These are phyloP conservation scores for Oncorhynchus kisutch DNA, from an alignment of 2,113 vertebrate genomes.

Conservation along the genomic window DNA sequence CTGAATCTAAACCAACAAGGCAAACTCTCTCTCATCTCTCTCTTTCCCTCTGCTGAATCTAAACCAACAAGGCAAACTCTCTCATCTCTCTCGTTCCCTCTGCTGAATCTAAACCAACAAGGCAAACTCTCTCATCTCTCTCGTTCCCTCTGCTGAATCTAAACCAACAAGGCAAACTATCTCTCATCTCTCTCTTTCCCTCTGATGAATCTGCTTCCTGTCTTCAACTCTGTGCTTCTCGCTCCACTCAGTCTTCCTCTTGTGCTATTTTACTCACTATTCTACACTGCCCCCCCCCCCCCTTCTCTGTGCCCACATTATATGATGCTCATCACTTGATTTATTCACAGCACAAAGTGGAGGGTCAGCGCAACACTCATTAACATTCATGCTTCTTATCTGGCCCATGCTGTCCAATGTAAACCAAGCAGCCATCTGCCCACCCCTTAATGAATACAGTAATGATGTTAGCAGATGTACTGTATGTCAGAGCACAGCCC, in stretches of 20 bases:
- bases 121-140: too few species aligned
- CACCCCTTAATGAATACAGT: background rate
- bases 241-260: background rate
- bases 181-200: background rate
- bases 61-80: too few species aligned
- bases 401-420: background rate
- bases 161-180: too few species aligned
- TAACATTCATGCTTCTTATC: slow-evolving; percentile 21
- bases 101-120: too few species aligned
- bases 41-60: too few species aligned
- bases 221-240: background rate
- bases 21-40: slow-evolving; percentile 8
- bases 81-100: too few species aligned
- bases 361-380: slow-evolving; percentile 34
- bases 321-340: slow-evolving; percentile 33
- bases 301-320: slow-evolving; percentile 11
- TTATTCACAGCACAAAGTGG: slow-evolving; percentile 35
- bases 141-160: too few species aligned
- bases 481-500: background rate
- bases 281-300: background rate
- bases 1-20: slow-evolving; percentile 35
- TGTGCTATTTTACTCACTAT: slow-evolving; percentile 6
- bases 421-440: slow-evolving; percentile 19
- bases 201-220: too few species aligned
- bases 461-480: too few species aligned